Evolutionary conservation across 2,113 vertebrate species (phyloP).

Genomic region (Poeciliopsis retropinna): DNA sequence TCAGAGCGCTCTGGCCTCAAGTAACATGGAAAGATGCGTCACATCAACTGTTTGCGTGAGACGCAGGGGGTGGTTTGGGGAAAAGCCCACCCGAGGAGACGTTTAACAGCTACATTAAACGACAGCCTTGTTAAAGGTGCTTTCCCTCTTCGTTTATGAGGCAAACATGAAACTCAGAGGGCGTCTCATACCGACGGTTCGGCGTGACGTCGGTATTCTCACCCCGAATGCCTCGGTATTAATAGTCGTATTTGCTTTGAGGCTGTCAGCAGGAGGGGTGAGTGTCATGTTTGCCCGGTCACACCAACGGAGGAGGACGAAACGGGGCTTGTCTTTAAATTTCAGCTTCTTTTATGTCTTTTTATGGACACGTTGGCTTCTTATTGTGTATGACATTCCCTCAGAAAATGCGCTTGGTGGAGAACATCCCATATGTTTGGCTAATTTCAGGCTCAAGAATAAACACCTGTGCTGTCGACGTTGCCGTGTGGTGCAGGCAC

Average conservation of each 20-base stretch:
- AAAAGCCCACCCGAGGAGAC: not conserved
- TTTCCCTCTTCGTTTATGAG: constrained; percentile 23
- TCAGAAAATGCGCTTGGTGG: not conserved
- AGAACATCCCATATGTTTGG: not conserved
- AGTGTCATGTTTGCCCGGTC: constrained; percentile 65
- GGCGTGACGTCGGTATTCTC: constrained; percentile 47
- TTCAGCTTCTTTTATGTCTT: no score
- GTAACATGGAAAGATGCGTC: constrained; percentile 21
- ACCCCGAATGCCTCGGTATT: constrained; percentile 66
- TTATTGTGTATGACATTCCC: not conserved
- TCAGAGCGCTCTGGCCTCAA: not conserved
- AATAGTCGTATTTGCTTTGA: constrained; percentile 78
- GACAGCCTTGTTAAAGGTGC: constrained; percentile 9
- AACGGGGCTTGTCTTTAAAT: not conserved
- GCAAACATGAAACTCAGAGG: constrained; percentile 20
- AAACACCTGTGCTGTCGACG: constrained; percentile 60
- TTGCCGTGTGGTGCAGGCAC: constrained; percentile 80
- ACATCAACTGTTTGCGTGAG: constrained; percentile 7
- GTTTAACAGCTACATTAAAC: not conserved
- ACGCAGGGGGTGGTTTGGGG: not conserved
- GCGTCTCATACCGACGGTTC: constrained; percentile 12
- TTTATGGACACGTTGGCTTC: not conserved
- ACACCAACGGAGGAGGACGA: constrained; percentile 13
- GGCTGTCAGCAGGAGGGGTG: constrained; percentile 59
- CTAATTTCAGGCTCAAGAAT: not conserved